These are phyloP conservation scores for Plecturocebus donacophilus DNA, from an alignment of 2,113 vertebrate genomes.

Conservation along the genomic window DNA sequence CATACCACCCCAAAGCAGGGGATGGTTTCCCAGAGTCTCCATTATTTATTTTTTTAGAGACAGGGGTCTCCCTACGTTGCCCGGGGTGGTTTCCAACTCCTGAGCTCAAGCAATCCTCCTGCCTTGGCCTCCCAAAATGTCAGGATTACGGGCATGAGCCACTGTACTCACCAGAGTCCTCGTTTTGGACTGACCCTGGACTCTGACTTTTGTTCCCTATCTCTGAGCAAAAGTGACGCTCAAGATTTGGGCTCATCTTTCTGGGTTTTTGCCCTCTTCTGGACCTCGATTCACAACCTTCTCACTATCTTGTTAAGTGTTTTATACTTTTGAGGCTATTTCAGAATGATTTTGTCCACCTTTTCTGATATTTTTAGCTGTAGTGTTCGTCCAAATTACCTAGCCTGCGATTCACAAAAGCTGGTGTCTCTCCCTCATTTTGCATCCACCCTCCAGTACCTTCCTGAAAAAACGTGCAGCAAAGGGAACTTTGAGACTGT, in stretches of 20 bases:
- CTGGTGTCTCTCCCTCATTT: neutral
- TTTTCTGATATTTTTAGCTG: neutral
- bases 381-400: neutral
- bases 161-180: neutral
- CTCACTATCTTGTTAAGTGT: neutral
- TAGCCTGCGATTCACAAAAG: neutral
- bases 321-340: neutral
- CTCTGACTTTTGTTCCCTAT: neutral
- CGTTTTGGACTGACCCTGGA: constrained; percentile 10
- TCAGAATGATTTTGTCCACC: neutral
- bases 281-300: neutral
- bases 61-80: too few relatives aligned
- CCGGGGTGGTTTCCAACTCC: too few relatives aligned
- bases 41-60: too few relatives aligned
- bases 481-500: neutral
- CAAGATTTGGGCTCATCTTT: neutral
- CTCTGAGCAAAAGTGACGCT: neutral
- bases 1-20: neutral
- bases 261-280: neutral
- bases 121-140: too few relatives aligned
- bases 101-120: too few relatives aligned
- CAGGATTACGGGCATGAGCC: too few relatives aligned
- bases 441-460: neutral
- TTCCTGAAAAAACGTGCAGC: neutral
- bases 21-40: neutral